Evolutionary conservation across 2,888 invertebrate species (phyloP).

Genomic region (Patella caerulea): DNA sequence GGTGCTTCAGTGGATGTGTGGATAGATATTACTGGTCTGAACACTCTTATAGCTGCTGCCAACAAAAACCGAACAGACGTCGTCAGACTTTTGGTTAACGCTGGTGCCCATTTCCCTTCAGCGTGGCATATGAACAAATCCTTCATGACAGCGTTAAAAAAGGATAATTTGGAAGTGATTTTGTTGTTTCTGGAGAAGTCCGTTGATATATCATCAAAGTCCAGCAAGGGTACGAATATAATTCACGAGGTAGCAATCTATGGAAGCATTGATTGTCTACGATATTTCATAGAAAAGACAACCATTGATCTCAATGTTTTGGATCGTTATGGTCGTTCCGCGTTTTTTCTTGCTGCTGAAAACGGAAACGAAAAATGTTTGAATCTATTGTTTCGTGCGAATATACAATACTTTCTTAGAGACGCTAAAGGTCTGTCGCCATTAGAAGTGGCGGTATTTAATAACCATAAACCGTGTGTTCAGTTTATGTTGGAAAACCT

Average conservation of each 20-base stretch:
- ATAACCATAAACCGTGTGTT: neutral
- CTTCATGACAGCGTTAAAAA: conserved; percentile 18
- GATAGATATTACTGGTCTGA: conserved; percentile 10
- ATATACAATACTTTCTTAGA: conserved; percentile 6
- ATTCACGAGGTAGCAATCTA: conserved; percentile 14
- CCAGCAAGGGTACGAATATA: conserved; percentile 14
- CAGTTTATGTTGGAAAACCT: conserved; percentile 1
- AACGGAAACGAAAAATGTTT: conserved; percentile 16
- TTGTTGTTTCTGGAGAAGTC: conserved; percentile 9
- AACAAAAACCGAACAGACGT: conserved; percentile 13
- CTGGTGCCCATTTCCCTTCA: conserved; percentile 13
- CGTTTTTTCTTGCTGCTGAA: conserved; percentile 22
- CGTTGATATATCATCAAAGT: conserved; percentile 9
- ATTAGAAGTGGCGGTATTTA: neutral
- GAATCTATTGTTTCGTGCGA: conserved; percentile 14
- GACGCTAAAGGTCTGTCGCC: neutral
- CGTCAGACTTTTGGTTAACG: conserved; percentile 18
- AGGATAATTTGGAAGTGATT: conserved; percentile 20
- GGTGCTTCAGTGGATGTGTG: conserved; percentile 21
- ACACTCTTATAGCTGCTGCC: conserved; percentile 14
- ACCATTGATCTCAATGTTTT: neutral
- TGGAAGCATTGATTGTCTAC: conserved; percentile 7
- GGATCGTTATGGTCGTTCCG: conserved; percentile 16
- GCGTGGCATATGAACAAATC: conserved; percentile 16
- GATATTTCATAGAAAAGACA: neutral